phyloP scores from a whole-genome alignment of 1,140 invertebrate species.

The Druon quercuslanigerum region DNA sequence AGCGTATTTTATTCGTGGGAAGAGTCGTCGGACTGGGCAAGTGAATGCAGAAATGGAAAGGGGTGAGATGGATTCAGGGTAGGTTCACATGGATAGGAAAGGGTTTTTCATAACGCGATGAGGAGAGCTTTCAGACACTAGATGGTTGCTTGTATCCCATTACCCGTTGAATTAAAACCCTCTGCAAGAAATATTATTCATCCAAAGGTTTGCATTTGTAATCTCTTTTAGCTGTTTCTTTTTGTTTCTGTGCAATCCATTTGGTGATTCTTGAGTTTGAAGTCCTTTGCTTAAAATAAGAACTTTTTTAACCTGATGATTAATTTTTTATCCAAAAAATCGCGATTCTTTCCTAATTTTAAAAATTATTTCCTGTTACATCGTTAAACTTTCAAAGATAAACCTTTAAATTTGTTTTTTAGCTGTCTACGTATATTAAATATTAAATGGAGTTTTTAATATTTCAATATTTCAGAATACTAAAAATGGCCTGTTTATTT shows the following conservation, averaged over 20 bases:
- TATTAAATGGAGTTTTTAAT: background rate
- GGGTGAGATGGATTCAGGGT: background rate
- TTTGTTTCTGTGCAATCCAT: conserved; percentile 10
- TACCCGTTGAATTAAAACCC: conserved; percentile 66
- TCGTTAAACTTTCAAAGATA: too few species aligned
- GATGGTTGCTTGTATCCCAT: conserved; percentile 53
- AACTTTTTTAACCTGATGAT: too few species aligned
- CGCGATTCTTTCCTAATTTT: too few species aligned
- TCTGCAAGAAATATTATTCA: conserved; percentile 63
- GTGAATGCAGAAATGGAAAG: background rate
- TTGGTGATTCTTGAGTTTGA: background rate
- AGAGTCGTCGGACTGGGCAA: background rate
- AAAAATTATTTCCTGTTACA: too few species aligned
- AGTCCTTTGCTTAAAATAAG: too few species aligned
- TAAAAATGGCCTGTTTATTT: background rate
- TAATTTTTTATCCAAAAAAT: too few species aligned
- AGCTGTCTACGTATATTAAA: too few species aligned
- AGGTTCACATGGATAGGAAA: conserved; percentile 36
- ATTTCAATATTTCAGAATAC: background rate
- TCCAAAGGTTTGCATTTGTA: conserved; percentile 67
- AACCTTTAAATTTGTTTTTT: too few species aligned
- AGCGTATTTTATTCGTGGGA: conserved; percentile 40
- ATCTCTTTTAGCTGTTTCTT: conserved; percentile 43
- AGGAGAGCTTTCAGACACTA: background rate
- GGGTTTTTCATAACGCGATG: conserved; percentile 2